Evolutionary conservation across 2,888 invertebrate species (phyloP).

Genomic region (Euclidia mi): DNA sequence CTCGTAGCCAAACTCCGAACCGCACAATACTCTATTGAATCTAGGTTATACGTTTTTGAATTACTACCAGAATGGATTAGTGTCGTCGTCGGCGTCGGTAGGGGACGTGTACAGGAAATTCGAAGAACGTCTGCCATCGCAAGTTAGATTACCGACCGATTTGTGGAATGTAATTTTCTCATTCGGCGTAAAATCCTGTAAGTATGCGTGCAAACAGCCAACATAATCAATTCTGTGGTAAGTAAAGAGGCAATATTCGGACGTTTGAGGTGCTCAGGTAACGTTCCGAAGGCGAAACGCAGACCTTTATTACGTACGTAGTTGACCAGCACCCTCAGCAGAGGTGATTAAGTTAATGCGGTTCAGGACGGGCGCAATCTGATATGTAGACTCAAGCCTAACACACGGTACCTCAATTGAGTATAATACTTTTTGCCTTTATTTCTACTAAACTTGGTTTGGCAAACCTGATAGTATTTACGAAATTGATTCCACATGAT

Average conservation of each 20-base stretch:
- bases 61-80: constrained; percentile 66
- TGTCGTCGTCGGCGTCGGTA: constrained; percentile 10
- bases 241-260: background rate
- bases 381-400: background rate
- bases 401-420: background rate
- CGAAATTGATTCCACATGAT: no score
- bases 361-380: background rate
- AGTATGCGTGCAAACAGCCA: background rate
- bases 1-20: constrained; percentile 64
- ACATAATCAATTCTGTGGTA: constrained; percentile 3
- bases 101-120: constrained; percentile 46
- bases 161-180: constrained; percentile 24
- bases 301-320: background rate
- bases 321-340: background rate
- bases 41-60: constrained; percentile 75
- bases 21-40: constrained; percentile 73
- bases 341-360: background rate
- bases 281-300: background rate
- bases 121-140: constrained; percentile 44
- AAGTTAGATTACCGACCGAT: constrained; percentile 45
- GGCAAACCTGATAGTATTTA: no score
- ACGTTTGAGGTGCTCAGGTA: background rate
- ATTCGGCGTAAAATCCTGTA: constrained; percentile 1
- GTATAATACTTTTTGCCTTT: no score
- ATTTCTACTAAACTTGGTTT: no score